Evolutionary conservation across 2,888 invertebrate species (phyloP), one percentile per base, ranked within the genome.

Genomic region (Xestia c-nigrum): DNA sequence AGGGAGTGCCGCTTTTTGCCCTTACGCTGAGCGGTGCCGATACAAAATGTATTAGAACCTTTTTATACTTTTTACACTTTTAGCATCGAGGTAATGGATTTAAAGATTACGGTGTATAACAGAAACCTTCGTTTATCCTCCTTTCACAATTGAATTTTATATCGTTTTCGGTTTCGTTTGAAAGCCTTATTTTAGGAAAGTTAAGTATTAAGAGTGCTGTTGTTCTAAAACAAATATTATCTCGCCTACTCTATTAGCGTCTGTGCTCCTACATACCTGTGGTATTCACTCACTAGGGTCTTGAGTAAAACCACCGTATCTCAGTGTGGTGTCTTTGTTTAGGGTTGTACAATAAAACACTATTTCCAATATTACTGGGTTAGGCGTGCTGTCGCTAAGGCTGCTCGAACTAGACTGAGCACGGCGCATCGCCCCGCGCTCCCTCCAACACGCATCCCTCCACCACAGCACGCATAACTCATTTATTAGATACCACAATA

Each of bases 1-100:
- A 76, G 65, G 19, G 59, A 69, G 65, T 72, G 43, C 66, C 38
- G 67, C 19, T 64, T 80, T 85, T 74, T 70, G 46, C 65, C 65
- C 57, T 55, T 47, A 75, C 57, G 12, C 31, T 61, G 64, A 74
- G 43, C 50, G 55, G 59, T 55, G 38, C 66, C 68, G 67, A 82
- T 80, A 74, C 65, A 80, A 87, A 86, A 85, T 78, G 47, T 79
- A 78, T 87, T 76, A 68, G 43, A 71, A 46, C 66, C 72, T 85
- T 83, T 85, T 87, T 76, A 78, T 74, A 86, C 72, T 68, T 31
- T 85, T 87, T 76, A 78, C 73, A 86, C 72, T 68, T 83, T 78
- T 80, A 68, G 71, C 47, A 73, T 63, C 21, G 38, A 12, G 43
- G 55, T 74, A 83, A 85, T 80, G 78, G 83, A 82, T 85, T 85